phyloP scores from a whole-genome alignment of 2,113 vertebrate species.

The Mastomys natalensis region DNA sequence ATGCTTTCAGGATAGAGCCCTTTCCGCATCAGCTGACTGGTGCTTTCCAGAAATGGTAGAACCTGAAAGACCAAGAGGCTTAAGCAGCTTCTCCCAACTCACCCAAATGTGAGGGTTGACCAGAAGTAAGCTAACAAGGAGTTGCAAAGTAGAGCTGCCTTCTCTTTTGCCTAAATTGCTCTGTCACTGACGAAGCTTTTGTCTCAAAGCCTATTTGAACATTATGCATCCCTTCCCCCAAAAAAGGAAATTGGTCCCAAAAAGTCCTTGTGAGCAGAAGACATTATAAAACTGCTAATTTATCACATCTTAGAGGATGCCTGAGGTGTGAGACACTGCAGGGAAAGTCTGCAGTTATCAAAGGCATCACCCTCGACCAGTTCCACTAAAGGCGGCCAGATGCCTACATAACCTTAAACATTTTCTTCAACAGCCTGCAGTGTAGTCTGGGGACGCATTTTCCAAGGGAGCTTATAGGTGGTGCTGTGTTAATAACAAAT shows the following conservation, averaged over 20 bases:
- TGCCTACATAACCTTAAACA: neutral
- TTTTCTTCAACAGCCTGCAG: neutral
- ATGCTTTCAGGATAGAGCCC: neutral
- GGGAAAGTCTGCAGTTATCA: neutral
- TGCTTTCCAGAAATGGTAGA: neutral
- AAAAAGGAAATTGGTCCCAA: neutral
- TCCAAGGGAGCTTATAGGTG: neutral
- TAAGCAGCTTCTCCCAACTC: neutral
- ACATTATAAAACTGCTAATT: neutral
- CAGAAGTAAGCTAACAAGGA: neutral
- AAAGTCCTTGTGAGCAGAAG: neutral
- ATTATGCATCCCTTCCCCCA: neutral
- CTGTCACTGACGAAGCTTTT: neutral
- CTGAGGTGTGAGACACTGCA: neutral
- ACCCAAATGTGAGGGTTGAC: neutral
- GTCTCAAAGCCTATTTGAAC: constrained; percentile 35
- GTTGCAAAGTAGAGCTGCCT: neutral
- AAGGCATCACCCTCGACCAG: neutral
- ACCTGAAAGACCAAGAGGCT: neutral
- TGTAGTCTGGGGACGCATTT: neutral
- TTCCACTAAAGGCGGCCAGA: neutral
- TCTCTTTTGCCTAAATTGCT: neutral
- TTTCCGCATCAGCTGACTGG: neutral
- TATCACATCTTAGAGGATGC: neutral
- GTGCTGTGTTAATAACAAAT: constrained; percentile 56